Conservation (phyloP, 2,797 vertebrate genomes). For the Chelonia mydas region DNA sequence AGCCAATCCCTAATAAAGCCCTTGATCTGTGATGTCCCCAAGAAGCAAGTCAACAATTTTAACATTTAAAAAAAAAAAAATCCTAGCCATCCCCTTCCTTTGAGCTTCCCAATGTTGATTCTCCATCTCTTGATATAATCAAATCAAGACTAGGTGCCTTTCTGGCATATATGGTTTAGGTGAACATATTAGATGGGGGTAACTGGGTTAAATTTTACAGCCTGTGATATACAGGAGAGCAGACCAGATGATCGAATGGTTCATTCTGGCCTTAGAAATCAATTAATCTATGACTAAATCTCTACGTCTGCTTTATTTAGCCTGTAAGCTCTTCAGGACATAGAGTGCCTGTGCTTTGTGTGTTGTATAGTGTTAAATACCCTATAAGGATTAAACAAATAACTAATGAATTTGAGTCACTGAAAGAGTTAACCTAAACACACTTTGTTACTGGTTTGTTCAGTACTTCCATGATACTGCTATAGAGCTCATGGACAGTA, state of each 20-base stretch:
- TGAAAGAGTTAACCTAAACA: background rate
- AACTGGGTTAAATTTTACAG: background rate
- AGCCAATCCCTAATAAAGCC: background rate
- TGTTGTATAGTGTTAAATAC: background rate
- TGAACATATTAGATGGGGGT: background rate
- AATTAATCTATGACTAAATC: background rate
- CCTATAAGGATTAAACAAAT: background rate
- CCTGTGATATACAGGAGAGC: background rate
- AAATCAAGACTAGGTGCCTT: background rate
- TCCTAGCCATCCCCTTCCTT: background rate
- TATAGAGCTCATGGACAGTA: background rate
- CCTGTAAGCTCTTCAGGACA: background rate
- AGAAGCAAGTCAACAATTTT: background rate
- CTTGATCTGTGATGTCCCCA: background rate
- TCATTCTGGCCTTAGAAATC: background rate
- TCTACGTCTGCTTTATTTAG: background rate
- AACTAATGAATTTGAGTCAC: background rate
- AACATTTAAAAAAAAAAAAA: background rate
- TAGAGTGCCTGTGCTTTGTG: background rate
- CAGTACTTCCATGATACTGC: background rate
- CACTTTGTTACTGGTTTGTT: background rate
- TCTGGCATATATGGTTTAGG: background rate
- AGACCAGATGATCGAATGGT: background rate
- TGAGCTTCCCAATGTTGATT: background rate
- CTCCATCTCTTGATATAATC: background rate